Conservation (phyloP, 2,888 invertebrate species). For the Cantharis flavilabris region DNA sequence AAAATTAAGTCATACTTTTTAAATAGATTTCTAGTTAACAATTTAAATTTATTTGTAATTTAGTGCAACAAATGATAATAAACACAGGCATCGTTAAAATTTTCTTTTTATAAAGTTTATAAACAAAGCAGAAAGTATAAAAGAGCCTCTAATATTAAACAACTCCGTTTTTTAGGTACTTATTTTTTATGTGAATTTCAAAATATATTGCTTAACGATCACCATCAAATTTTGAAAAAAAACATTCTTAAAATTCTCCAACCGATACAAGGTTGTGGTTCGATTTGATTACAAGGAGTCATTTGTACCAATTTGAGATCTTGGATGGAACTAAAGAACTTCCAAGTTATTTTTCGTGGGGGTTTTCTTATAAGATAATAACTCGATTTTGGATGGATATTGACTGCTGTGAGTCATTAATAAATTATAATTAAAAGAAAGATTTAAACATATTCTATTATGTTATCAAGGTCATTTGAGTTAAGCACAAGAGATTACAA, state of each 20-base stretch:
- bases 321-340: background rate
- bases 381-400: background rate
- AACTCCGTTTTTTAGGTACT: background rate
- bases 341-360: background rate
- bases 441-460: background rate
- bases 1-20: background rate
- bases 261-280: background rate
- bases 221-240: background rate
- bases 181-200: background rate
- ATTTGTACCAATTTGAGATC: background rate
- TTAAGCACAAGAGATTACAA: background rate
- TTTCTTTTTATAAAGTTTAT: background rate
- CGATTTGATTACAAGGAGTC: background rate
- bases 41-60: background rate
- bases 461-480: background rate
- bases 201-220: background rate
- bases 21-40: background rate
- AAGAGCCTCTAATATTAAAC: background rate
- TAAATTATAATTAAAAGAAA: background rate
- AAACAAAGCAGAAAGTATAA: background rate
- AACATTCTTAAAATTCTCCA: background rate
- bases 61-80: background rate
- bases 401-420: background rate
- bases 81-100: background rate
- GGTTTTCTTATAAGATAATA: background rate